A percentile compares a stretch with the other conserved stretches of the same genome.
phyloP scores from a whole-genome alignment of 2,888 invertebrate genomes.

The Pherbina coryleti region DNA sequence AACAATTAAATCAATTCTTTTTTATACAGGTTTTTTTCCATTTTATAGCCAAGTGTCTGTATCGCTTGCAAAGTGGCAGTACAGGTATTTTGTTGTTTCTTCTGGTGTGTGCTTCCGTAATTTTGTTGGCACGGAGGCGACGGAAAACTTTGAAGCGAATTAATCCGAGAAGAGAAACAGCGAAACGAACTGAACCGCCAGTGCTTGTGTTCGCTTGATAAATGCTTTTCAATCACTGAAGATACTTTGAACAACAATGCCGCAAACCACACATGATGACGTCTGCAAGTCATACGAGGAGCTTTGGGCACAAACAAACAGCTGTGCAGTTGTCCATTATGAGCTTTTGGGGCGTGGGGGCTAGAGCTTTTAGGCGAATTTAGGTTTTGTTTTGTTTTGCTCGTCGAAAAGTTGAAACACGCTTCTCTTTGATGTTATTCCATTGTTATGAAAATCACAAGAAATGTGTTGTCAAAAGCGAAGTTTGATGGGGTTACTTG shows the following conservation, averaged over 20 bases:
- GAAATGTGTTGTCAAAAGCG: too few species aligned
- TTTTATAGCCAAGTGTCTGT: constrained; percentile 20
- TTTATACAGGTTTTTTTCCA: constrained; percentile 8
- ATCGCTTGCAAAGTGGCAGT: constrained; percentile 28
- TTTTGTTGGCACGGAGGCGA: not conserved
- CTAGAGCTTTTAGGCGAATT: not conserved
- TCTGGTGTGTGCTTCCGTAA: constrained; percentile 30
- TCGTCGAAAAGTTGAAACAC: not conserved
- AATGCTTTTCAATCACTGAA: not conserved
- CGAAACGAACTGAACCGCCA: not conserved
- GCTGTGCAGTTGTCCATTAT: not conserved
- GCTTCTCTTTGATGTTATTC: too few species aligned
- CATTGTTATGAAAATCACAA: too few species aligned
- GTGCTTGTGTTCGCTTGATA: not conserved
- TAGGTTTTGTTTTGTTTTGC: constrained; percentile 12
- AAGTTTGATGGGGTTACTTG: too few species aligned
- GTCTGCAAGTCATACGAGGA: not conserved
- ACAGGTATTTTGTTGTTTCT: constrained; percentile 38
- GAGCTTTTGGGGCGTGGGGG: constrained; percentile 19
- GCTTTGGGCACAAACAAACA: not conserved
- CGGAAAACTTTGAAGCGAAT: not conserved
- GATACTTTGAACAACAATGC: not conserved
- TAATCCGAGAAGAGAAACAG: not conserved
- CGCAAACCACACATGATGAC: not conserved
- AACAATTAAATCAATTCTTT: constrained; percentile 7